A percentile compares a stretch with the other conserved stretches of the same genome.
These are phyloP conservation scores for Ameiurus melas DNA, from an alignment of 2,113 vertebrate species.

Conservation along the genomic window DNA sequence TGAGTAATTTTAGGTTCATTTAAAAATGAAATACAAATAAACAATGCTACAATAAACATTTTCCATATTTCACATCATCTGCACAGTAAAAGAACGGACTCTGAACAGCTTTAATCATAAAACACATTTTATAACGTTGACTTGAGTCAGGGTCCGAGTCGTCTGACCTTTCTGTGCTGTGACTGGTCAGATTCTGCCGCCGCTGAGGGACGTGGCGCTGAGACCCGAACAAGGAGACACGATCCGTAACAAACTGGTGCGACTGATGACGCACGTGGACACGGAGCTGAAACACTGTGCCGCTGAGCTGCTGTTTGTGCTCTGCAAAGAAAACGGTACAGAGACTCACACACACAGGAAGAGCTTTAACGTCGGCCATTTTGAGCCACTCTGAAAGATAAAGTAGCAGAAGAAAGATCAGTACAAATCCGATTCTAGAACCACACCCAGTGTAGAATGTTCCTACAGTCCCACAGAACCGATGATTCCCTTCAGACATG, in stretches of 20 bases:
- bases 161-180: slow-evolving; percentile 22
- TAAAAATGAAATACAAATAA: background rate
- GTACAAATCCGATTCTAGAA: too few species aligned
- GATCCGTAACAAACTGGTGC: slow-evolving; percentile 73
- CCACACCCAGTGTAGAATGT: too few species aligned
- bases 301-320: slow-evolving; percentile 80
- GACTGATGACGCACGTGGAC: slow-evolving; percentile 80
- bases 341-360: background rate
- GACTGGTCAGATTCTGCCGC: slow-evolving; percentile 68
- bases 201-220: slow-evolving; percentile 68
- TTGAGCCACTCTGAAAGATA: background rate
- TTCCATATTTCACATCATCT: background rate
- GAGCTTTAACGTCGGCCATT: background rate
- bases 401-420: background rate
- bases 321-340: slow-evolving; percentile 81
- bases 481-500: too few species aligned
- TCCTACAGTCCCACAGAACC: too few species aligned
- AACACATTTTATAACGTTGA: background rate
- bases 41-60: too few species aligned
- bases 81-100: background rate
- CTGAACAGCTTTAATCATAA: background rate
- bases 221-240: slow-evolving; percentile 72
- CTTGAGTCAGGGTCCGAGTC: background rate
- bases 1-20: background rate
- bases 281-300: slow-evolving; percentile 80